Conservation (phyloP, 2,797 vertebrate species). For the Sebastes itinus region DNA sequence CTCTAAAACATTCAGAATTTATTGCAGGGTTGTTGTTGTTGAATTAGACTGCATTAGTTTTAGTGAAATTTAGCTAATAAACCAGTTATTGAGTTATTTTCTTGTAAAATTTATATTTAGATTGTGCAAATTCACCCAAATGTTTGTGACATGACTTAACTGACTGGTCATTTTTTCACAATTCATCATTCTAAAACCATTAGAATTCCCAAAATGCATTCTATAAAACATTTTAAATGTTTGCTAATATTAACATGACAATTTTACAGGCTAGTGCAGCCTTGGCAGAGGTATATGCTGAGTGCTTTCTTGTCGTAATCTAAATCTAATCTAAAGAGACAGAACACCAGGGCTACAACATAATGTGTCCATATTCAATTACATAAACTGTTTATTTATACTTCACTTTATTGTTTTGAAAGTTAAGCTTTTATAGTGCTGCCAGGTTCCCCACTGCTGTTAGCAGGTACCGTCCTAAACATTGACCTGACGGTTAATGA, state of each 20-base stretch:
- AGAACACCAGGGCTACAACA: neutral
- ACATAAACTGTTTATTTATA: neutral
- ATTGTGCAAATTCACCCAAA: neutral
- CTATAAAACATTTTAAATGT: neutral
- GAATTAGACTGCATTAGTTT: neutral
- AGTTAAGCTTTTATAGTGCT: neutral
- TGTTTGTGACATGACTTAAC: neutral
- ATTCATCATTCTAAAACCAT: neutral
- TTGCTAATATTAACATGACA: neutral
- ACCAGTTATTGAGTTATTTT: neutral
- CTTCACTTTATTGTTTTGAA: neutral
- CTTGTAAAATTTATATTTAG: neutral
- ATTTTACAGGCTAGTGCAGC: neutral
- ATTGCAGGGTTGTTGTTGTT: neutral
- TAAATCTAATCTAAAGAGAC: neutral
- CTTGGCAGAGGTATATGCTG: neutral
- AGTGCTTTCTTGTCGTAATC: neutral
- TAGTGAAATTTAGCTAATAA: neutral
- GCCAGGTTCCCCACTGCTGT: neutral
- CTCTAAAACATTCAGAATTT: neutral
- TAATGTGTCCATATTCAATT: neutral
- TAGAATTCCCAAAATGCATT: neutral
- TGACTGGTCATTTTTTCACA: neutral
- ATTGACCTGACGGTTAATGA: conserved; percentile 64
- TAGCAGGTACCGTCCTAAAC: conserved; percentile 37